Percentiles rank a stretch among this genome's conserved stretches.
Conservation (phyloP, 2,888 invertebrate genomes). For the Hydropsyche betteni region DNA sequence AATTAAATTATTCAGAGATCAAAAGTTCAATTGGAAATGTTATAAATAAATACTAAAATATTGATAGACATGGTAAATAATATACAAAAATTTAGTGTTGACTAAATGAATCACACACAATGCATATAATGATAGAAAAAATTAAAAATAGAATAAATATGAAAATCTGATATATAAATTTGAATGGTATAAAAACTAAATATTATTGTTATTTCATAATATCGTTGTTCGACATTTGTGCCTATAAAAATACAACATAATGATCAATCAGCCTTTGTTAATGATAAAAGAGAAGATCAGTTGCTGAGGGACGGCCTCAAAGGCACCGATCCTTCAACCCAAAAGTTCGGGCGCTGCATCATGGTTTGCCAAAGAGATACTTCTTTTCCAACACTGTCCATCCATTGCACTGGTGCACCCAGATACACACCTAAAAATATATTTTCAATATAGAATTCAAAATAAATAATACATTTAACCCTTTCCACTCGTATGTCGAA, state of each 20-base stretch:
- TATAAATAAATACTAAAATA: no score
- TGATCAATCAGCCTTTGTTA: neutral
- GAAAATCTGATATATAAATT: neutral
- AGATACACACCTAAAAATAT: constrained; percentile 78
- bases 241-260: constrained; percentile 1
- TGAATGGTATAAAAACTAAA: neutral
- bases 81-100: no score
- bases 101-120: constrained; percentile 1
- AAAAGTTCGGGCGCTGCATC: constrained; percentile 92
- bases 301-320: constrained; percentile 78
- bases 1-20: no score
- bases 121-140: neutral
- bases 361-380: constrained; percentile 92
- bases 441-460: neutral
- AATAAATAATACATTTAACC: neutral
- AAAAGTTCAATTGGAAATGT: no score
- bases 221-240: constrained; percentile 28
- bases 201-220: neutral
- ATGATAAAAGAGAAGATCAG: constrained; percentile 37
- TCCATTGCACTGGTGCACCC: constrained; percentile 90
- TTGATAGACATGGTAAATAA: no score
- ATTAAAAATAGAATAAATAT: constrained; percentile 5
- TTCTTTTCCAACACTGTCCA: constrained; percentile 94
- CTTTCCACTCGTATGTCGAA: no score
- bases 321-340: constrained; percentile 94